Percentiles rank a stretch among this genome's conserved stretches.
Evolutionary conservation across 2,888 invertebrate genomes (phyloP).

Genomic region (Tromatobia lineatoria): DNA sequence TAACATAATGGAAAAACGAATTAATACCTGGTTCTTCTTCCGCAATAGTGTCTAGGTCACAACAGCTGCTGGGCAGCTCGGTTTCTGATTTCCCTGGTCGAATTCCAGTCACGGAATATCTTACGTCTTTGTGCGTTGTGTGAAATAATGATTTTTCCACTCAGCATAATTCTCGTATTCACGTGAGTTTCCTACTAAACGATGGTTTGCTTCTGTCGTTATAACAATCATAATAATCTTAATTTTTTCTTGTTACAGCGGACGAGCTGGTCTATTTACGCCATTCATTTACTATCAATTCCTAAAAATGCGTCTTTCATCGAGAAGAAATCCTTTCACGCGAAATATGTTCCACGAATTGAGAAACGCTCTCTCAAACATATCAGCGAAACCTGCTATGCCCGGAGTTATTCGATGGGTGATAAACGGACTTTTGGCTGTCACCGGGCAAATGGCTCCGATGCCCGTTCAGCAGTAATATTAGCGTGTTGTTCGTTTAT

Average conservation of each 20-base stretch:
- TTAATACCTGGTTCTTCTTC: slow-evolving; percentile 64
- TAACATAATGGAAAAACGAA: slow-evolving; percentile 4
- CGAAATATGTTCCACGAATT: slow-evolving; percentile 97
- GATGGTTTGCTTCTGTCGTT: slow-evolving; percentile 10
- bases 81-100: slow-evolving; percentile 94
- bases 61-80: slow-evolving; percentile 96
- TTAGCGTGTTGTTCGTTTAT: not conserved
- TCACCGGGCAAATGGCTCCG: slow-evolving; percentile 92
- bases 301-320: slow-evolving; percentile 95
- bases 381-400: slow-evolving; percentile 89
- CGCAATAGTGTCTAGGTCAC: slow-evolving; percentile 93
- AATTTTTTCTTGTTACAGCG: slow-evolving; percentile 88
- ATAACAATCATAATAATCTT: slow-evolving; percentile 29
- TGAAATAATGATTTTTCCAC: slow-evolving; percentile 97
- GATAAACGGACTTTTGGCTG: slow-evolving; percentile 88
- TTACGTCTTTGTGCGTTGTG: slow-evolving; percentile 96
- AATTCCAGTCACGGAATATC: slow-evolving; percentile 96
- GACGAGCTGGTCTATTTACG: slow-evolving; percentile 95
- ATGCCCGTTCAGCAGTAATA: slow-evolving; percentile 87
- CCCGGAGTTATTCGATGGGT: slow-evolving; percentile 89
- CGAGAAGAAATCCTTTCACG: slow-evolving; percentile 98
- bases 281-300: slow-evolving; percentile 99
- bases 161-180: slow-evolving; percentile 92
- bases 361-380: slow-evolving; percentile 90
- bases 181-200: slow-evolving; percentile 88